Percentiles rank a stretch among this genome's conserved stretches.
Evolutionary conservation across 2,888 invertebrate species (phyloP).

Genomic region (Drosophila sordidapex): DNA sequence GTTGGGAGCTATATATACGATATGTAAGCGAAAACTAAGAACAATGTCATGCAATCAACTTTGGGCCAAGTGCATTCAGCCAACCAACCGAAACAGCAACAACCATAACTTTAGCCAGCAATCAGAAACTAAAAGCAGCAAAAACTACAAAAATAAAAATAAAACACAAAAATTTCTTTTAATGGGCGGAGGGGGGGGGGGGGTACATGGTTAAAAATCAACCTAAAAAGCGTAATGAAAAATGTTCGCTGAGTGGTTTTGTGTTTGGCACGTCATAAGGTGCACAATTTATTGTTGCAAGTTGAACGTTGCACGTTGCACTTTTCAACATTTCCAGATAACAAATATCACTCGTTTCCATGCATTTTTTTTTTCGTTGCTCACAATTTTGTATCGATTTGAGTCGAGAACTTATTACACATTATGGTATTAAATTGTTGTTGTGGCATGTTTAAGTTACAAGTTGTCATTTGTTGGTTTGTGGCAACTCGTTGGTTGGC

Average conservation of each 20-base stretch:
- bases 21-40: slow-evolving; percentile 69
- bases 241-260: slow-evolving; percentile 62
- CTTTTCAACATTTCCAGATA: slow-evolving; percentile 27
- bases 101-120: slow-evolving; percentile 37
- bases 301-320: slow-evolving; percentile 20
- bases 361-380: not conserved
- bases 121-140: slow-evolving; percentile 42
- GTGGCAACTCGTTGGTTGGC: not conserved
- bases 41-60: slow-evolving; percentile 78
- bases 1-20: slow-evolving; percentile 12
- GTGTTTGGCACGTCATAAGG: slow-evolving; percentile 57
- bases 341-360: not conserved
- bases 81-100: slow-evolving; percentile 39
- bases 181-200: slow-evolving; percentile 2
- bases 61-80: slow-evolving; percentile 72
- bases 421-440: slow-evolving; percentile 26
- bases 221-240: slow-evolving; percentile 56
- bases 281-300: slow-evolving; percentile 61
- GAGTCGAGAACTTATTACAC: slow-evolving; percentile 39
- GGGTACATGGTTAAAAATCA: slow-evolving; percentile 10
- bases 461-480: not conserved
- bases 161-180: slow-evolving; percentile 25
- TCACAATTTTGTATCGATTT: slow-evolving; percentile 40
- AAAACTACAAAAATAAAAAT: not conserved
- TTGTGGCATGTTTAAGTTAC: no score